Percentiles rank a stretch among this genome's conserved stretches.
Evolutionary conservation across 2,113 vertebrate species (phyloP).

Genomic region (Nycticebus coucang): DNA sequence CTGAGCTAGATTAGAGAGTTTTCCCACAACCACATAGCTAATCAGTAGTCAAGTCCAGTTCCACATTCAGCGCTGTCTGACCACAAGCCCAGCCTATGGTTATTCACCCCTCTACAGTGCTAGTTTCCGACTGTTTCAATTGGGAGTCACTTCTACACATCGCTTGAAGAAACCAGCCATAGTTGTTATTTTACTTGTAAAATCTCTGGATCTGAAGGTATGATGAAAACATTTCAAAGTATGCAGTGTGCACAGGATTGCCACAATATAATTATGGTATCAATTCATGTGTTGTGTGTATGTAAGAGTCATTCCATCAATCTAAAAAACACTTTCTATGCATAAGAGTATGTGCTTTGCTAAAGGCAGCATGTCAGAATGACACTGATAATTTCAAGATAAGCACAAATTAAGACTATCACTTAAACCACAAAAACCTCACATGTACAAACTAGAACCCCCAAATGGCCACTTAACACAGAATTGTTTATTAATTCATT

Average conservation of each 20-base stretch:
- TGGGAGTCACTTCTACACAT: neutral
- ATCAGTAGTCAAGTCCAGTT: neutral
- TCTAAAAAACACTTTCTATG: conserved; percentile 35
- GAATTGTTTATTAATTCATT: conserved; percentile 66
- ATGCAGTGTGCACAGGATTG: neutral
- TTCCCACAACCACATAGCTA: neutral
- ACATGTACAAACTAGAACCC: conserved; percentile 52
- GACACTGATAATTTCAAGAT: conserved; percentile 49
- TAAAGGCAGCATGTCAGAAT: conserved; percentile 45
- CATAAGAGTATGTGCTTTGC: conserved; percentile 1
- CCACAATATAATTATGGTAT: neutral
- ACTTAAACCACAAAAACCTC: conserved; percentile 49
- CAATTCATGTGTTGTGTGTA: neutral
- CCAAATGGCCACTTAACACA: conserved; percentile 57
- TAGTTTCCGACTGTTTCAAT: neutral
- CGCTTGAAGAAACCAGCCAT: neutral
- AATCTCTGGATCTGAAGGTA: neutral
- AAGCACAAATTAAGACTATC: conserved; percentile 53
- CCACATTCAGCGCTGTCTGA: neutral
- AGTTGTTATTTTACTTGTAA: conserved; percentile 23
- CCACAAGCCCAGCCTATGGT: neutral
- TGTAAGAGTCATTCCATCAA: neutral
- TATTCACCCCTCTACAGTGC: neutral
- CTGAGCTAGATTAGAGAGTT: neutral
- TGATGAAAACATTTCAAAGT: conserved; percentile 12